Evolutionary conservation across 2,888 invertebrate species (phyloP).

Genomic region (Agrotis segetum): DNA sequence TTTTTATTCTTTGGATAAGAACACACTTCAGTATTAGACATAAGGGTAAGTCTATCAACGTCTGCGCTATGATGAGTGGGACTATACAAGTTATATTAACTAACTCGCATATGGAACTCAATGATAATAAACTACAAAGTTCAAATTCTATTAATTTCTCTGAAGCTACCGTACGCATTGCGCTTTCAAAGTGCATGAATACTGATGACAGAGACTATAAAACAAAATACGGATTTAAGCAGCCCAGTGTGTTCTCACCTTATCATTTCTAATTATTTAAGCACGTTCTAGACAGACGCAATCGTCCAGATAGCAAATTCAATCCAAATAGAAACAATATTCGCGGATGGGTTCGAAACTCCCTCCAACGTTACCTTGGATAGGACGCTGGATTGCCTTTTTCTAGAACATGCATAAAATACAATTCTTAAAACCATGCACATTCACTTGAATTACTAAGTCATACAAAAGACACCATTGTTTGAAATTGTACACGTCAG

Average conservation of each 20-base stretch:
- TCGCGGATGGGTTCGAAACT: too few relatives aligned
- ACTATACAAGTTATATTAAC: background rate
- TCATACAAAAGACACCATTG: conserved; percentile 17
- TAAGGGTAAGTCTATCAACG: background rate
- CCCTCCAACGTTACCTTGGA: too few relatives aligned
- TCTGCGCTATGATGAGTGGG: background rate
- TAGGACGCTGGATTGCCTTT: too few relatives aligned
- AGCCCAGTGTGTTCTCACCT: conserved; percentile 30
- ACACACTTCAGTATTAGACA: conserved; percentile 25
- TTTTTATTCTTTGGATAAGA: conserved; percentile 27
- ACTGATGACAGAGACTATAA: conserved; percentile 8
- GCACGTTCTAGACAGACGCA: too few relatives aligned
- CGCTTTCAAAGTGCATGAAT: conserved; percentile 8
- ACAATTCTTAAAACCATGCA: conserved; percentile 15
- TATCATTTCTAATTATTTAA: background rate
- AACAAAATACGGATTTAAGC: conserved; percentile 16
- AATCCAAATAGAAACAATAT: too few relatives aligned
- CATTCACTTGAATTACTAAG: conserved; percentile 28
- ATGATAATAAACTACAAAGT: background rate
- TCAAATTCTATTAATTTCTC: background rate
- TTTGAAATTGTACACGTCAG: conserved; percentile 9
- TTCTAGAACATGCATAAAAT: background rate
- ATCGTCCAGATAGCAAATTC: too few relatives aligned
- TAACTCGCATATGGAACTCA: background rate
- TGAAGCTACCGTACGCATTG: too few relatives aligned